Base-by-base conservation (phyloP, 2,888 invertebrate genomes). In the Cremastinae sp. region DNA sequence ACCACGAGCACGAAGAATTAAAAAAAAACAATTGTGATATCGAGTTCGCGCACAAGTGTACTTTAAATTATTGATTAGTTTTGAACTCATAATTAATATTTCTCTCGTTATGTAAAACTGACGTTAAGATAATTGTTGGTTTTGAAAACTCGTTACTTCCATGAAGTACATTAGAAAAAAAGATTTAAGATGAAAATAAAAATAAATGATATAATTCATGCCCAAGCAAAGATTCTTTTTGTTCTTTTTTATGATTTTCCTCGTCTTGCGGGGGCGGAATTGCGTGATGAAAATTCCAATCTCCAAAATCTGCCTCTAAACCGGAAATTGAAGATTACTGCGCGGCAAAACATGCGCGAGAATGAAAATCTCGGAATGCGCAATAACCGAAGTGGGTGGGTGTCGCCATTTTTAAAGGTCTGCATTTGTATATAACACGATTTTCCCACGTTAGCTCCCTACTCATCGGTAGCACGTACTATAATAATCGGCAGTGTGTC, bases 331-430 rank as follows among this genome's bases (percentile, higher is more conserved):
- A 10, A 45, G 18, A 14, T 12, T 4, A 2, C n/a, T 37, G 55
- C 14, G 55, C 22, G 20, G 20, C 5, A 8, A 22, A 4, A 20
- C 39, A 9, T 7, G 3, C 28, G 58, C 43, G 71, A 51, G 49
- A 12, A 49, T 8, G 22, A 4, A 10, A 1, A 10, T 51, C 49
- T 51, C 39, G 59, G 65, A 51, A 53, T 7, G 7, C 16, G 62
- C 71, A 45, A 9, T 47, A 56, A 45, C 8, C n/a, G 18, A 35
- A 51, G 59, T 37, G 65, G 65, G 53, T 59, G 53, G 59, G 10
- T 20, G 18, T 39, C 75, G 73, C 80, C 80, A 80, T 80, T 80
- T 80, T 80, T 80, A 80, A 80, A 80, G 75, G 75, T 71, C 72
- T 61, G 14, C 47, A 18, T 14, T 35, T 16, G 45, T 39, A 58